These are phyloP conservation scores for Montipora capricornis DNA, from an alignment of 64 coral and sea anemone genomes.

Conservation along the genomic window DNA sequence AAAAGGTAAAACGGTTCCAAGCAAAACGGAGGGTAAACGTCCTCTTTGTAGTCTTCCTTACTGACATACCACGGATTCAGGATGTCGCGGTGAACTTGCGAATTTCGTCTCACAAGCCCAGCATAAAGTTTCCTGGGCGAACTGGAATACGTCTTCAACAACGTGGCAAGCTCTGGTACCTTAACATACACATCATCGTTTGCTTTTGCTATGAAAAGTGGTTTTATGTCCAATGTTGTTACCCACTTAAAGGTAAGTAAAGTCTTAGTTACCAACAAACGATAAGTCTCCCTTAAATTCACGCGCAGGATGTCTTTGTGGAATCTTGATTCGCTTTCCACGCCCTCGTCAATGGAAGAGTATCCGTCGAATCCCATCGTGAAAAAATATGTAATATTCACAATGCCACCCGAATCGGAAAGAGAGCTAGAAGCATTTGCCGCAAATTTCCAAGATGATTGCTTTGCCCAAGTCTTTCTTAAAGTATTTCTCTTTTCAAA, in stretches of 20 bases:
- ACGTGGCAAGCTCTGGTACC: slow-evolving; percentile 4
- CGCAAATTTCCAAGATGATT: neutral
- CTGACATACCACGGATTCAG: slow-evolving; percentile 28
- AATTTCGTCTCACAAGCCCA: neutral
- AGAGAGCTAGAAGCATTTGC: neutral
- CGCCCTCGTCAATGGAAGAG: slow-evolving; percentile 1
- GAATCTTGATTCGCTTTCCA: neutral
- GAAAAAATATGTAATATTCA: slow-evolving; percentile 3
- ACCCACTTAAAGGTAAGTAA: slow-evolving; percentile 39
- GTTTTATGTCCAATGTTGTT: neutral
- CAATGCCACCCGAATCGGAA: neutral
- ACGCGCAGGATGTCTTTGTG: slow-evolving; percentile 37
- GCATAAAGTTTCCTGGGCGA: slow-evolving; percentile 1
- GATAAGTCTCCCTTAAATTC: slow-evolving; percentile 35
- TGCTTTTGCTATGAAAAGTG: slow-evolving; percentile 36
- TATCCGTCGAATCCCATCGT: slow-evolving; percentile 36
- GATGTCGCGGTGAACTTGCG: neutral
- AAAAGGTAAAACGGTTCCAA: slow-evolving; percentile 48
- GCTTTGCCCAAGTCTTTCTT: neutral
- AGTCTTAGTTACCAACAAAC: neutral
- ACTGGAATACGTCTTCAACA: neutral
- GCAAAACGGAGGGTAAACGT: slow-evolving; percentile 14
- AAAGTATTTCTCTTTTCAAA: neutral
- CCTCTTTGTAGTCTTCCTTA: neutral
- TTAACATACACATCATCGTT: slow-evolving; percentile 51